Conservation (phyloP, 2,113 vertebrate genomes). For the Apodemus speciosus region DNA sequence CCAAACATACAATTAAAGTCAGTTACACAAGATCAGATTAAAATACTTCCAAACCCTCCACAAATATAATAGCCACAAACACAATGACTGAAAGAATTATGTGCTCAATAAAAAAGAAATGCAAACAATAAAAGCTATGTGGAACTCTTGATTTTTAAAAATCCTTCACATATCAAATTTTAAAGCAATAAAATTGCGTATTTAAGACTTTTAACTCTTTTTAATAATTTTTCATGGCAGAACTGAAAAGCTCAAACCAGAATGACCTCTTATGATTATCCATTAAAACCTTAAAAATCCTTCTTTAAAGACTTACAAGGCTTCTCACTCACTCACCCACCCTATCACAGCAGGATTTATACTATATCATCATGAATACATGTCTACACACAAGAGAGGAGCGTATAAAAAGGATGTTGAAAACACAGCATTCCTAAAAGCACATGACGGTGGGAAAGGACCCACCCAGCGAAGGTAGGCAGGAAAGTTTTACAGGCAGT, state of each 20-base stretch:
- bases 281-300: background rate
- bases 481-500: background rate
- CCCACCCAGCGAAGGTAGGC: background rate
- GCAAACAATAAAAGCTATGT: constrained; percentile 33
- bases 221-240: constrained; percentile 21
- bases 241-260: constrained; percentile 29
- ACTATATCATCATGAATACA: background rate
- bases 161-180: constrained; percentile 2
- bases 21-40: constrained; percentile 26
- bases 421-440: background rate
- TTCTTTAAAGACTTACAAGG: constrained; percentile 9
- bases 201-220: constrained; percentile 27
- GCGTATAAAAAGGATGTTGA: background rate
- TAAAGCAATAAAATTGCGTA: constrained; percentile 30
- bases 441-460: background rate
- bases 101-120: constrained; percentile 19
- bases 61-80: background rate
- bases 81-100: constrained; percentile 33
- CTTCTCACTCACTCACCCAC: background rate
- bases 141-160: background rate
- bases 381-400: background rate
- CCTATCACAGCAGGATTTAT: constrained; percentile 9
- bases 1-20: background rate
- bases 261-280: background rate
- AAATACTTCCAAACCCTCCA: background rate